Evolutionary conservation across 2,888 invertebrate genomes (phyloP).

Genomic region (Dynastes tityus): DNA sequence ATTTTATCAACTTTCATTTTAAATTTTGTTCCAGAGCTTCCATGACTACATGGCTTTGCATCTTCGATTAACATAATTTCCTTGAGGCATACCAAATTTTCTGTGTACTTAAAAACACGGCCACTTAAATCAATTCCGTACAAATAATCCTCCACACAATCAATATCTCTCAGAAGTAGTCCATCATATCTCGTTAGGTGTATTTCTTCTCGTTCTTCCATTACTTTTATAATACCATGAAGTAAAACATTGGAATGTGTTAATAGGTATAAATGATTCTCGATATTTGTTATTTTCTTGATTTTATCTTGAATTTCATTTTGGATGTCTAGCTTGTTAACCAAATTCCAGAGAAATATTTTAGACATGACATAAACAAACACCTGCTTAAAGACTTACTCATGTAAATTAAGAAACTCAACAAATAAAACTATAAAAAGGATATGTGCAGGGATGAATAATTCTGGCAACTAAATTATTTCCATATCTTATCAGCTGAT

Average conservation of each 20-base stretch:
- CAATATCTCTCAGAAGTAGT: slow-evolving; percentile 77
- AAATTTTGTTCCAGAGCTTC: slow-evolving; percentile 75
- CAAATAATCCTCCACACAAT: slow-evolving; percentile 75
- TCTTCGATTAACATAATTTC: slow-evolving; percentile 79
- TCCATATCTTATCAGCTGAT: slow-evolving; percentile 47
- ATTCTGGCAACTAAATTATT: background rate
- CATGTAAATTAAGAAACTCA: slow-evolving; percentile 14
- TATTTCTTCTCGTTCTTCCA: slow-evolving; percentile 67
- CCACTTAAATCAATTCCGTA: slow-evolving; percentile 78
- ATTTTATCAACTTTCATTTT: slow-evolving; percentile 77
- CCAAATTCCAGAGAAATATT: slow-evolving; percentile 62
- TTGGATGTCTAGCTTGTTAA: slow-evolving; percentile 61
- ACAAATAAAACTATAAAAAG: slow-evolving; percentile 21
- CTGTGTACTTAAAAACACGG: slow-evolving; percentile 74
- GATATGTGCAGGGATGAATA: background rate
- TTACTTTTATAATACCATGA: slow-evolving; percentile 66
- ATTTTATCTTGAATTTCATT: slow-evolving; percentile 65
- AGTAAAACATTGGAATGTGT: slow-evolving; percentile 70
- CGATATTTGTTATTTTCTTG: slow-evolving; percentile 70
- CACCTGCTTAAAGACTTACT: slow-evolving; percentile 16
- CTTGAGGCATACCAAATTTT: slow-evolving; percentile 73
- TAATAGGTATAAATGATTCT: slow-evolving; percentile 70
- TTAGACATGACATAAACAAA: slow-evolving; percentile 49
- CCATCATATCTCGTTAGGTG: slow-evolving; percentile 72
- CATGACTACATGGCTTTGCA: slow-evolving; percentile 78